Conservation (phyloP, 2,113 vertebrate species). For the Mirounga angustirostris region DNA sequence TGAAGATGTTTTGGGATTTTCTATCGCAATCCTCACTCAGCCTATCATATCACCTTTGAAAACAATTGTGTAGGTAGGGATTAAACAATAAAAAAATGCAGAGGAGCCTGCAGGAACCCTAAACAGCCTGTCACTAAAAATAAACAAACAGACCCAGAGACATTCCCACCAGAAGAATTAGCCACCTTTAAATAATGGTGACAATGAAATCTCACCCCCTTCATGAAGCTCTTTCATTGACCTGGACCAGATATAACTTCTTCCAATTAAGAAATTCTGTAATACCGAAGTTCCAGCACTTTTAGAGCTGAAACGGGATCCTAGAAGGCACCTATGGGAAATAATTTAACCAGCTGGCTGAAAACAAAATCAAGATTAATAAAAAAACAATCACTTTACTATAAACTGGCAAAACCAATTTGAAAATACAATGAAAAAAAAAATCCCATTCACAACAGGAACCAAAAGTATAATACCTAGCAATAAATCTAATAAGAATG, state of each 20-base stretch:
- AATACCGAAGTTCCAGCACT: not conserved
- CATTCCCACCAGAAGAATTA: not conserved
- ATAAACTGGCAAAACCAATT: constrained; percentile 21
- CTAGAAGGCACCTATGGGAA: not conserved
- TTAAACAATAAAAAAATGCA: constrained; percentile 33
- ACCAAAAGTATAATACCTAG: not conserved
- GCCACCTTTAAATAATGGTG: not conserved
- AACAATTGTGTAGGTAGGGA: not conserved
- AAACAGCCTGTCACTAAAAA: constrained; percentile 3
- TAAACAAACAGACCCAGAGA: not conserved
- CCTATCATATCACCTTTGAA: not conserved
- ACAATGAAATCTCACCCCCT: not conserved
- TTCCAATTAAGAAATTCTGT: not conserved
- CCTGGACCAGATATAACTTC: not conserved
- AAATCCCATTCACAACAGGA: not conserved
- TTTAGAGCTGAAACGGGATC: constrained; percentile 19
- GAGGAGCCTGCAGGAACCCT: not conserved
- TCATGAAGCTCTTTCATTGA: constrained; percentile 22
- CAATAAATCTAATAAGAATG: not conserved
- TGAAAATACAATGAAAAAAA: not conserved
- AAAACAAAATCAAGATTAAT: constrained; percentile 62
- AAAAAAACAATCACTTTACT: not conserved
- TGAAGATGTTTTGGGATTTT: not conserved
- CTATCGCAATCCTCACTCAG: not conserved
- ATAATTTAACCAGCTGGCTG: not conserved